Base-by-base conservation (phyloP, 2,113 vertebrate genomes). In the Mastomys coucha region DNA sequence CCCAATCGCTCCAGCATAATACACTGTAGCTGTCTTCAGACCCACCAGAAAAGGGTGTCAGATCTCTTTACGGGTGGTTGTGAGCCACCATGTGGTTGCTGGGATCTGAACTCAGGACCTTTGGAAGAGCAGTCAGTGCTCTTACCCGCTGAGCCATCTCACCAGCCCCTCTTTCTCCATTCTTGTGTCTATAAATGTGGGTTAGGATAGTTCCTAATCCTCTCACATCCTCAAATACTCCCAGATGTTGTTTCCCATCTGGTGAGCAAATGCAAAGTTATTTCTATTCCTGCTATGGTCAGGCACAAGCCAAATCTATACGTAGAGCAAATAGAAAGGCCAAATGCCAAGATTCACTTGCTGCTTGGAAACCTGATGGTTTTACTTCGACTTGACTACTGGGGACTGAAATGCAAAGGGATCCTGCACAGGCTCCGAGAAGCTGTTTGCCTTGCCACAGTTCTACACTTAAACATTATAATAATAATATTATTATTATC, bases 401-500 rank as follows among this genome's bases (percentile, higher is more conserved):
- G 20, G 88, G 63, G 86, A 75, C 5, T 42, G 69, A 94, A 84
- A 77, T 73, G 53, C 19, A 17, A 67, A 11, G 58, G 93, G 86
- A 84, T 82, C 31, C 89, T 77, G 24, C 73, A 91, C 81, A 77
- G 86, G 73, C 91, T 91, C 77, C 5, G 26, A 93, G 91, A 91
- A 92, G 67, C 92, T 95, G 72, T 88, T 76, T 65, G 95, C 96
- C 97, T 97, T 94, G 96, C 92, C 69, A 69, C 69, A 89, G 75
- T 88, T 93, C 92, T 95, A 76, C 5, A 45, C 89, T 96, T 93
- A 93, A 94, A 96, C 69, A 81, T 95, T 97, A 88, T 86, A 87
- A 95, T 86, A 87, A 95, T 96, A 96, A 95, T 97, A 97, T 84
- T 94, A 97, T 97, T 97, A 97, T 98, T 98, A 98, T 96, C 97